Base-by-base conservation (phyloP, 2,888 invertebrate species). In the Eupithecia abbreviata region DNA sequence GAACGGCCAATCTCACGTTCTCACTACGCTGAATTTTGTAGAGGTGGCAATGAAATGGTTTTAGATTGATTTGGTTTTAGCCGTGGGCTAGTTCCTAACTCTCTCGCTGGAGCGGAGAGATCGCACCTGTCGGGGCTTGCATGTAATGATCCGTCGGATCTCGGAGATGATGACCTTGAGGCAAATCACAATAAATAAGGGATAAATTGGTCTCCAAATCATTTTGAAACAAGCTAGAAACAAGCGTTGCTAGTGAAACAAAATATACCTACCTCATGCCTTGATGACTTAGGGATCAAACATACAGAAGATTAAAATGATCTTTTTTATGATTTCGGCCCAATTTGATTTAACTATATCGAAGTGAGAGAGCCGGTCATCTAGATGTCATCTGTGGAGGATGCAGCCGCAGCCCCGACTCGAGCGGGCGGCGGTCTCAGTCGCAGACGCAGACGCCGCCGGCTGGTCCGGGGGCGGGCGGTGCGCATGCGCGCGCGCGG, bases 1-100 rank as follows among this genome's bases (percentile, higher is more conserved):
- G 80, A 76, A 82, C 85, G 82, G 76, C 88, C 89, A 88, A 83
- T 85, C 83, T 86, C 85, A 85, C 82, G 85, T 89, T 90, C 86
- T 75, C 77, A 82, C 76, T 83, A 85, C 85, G 83, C 80, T 82
- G 80, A 81, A 78, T 45, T 80, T 83, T 86, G 85, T 87, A 87
- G 87, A 83, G 85, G 83, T 85, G 82, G 82, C 81, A 84, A 83
- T 85, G 84, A 88, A 86, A 86, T 72, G 76, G 82, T 86, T 85
- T 85, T 82, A 77, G 75, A 81, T 79, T 83, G 84, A 85, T 85
- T 84, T 82, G 80, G 83, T 84, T 79, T 80, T 83, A 76, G 78
- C 69, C 77, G 79, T 84, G 85, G 84, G 86, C 86, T 86, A 87
- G 82, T 86, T 88, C 84, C 82, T 76, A 81, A 55, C 73, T 82